A percentile compares a stretch with the other conserved stretches of the same genome.
Conservation (phyloP, 2,888 invertebrate species). For the Geotrupes spiniger region DNA sequence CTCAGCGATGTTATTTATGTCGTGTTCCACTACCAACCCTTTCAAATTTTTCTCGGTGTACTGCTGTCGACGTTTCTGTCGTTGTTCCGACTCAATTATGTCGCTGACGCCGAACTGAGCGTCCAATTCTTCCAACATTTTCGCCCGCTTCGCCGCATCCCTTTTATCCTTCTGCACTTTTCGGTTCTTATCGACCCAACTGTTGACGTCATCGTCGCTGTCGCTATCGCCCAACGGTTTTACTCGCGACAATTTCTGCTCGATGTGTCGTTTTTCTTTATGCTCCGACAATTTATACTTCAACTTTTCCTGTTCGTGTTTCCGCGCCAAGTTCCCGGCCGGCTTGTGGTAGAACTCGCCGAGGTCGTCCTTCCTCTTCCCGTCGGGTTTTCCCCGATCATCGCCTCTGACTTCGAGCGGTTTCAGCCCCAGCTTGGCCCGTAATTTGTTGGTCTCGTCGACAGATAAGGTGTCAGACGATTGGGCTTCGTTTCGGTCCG, state of each 20-base stretch:
- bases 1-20: slow-evolving; percentile 65
- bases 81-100: slow-evolving; percentile 76
- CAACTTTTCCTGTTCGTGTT: slow-evolving; percentile 75
- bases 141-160: slow-evolving; percentile 85
- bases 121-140: slow-evolving; percentile 92
- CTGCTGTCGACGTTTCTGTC: slow-evolving; percentile 55
- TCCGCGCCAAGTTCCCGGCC: slow-evolving; percentile 70
- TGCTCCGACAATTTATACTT: slow-evolving; percentile 73
- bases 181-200: slow-evolving; percentile 84
- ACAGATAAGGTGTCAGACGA: slow-evolving; percentile 66
- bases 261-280: slow-evolving; percentile 75
- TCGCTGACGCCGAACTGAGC: slow-evolving; percentile 88
- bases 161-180: slow-evolving; percentile 74
- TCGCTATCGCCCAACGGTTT: slow-evolving; percentile 69
- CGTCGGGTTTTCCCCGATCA: slow-evolving; percentile 56
- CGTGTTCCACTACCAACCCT: slow-evolving; percentile 86
- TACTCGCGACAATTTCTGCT: slow-evolving; percentile 61
- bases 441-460: slow-evolving; percentile 82
- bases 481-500: slow-evolving; percentile 42
- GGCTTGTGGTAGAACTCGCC: slow-evolving; percentile 89
- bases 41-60: slow-evolving; percentile 71
- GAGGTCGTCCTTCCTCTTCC: slow-evolving; percentile 54
- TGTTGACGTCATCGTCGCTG: slow-evolving; percentile 69
- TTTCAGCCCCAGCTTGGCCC: slow-evolving; percentile 91
- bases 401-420: slow-evolving; percentile 70